These are phyloP conservation scores for Parapsyche elsis DNA, from an alignment of 1,140 invertebrate species.

Conservation along the genomic window DNA sequence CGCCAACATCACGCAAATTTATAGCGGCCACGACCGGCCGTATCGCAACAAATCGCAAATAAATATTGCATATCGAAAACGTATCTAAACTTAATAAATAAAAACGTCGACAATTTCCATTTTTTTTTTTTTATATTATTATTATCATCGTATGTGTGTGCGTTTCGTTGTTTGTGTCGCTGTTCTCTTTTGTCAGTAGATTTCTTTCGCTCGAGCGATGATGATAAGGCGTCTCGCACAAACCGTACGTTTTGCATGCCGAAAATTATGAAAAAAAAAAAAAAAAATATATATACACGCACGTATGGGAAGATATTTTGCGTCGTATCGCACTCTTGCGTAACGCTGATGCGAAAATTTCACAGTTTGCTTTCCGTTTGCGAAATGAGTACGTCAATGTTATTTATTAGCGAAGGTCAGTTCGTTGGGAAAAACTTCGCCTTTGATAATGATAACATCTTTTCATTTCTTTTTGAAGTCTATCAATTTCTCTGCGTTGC, in stretches of 20 bases:
- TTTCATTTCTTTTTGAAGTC: too few species aligned
- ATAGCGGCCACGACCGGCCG: conserved; percentile 45
- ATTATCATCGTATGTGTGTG: background rate
- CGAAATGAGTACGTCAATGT: too few species aligned
- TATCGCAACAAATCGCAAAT: conserved; percentile 54
- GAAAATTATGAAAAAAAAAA: background rate
- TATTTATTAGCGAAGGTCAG: too few species aligned
- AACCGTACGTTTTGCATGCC: background rate
- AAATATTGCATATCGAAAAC: conserved; percentile 55
- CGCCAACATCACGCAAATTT: conserved; percentile 47
- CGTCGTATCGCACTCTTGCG: too few species aligned
- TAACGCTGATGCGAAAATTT: too few species aligned
- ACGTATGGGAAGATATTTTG: too few species aligned
- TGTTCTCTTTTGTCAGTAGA: background rate
- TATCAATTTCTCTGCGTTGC: too few species aligned
- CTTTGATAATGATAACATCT: too few species aligned
- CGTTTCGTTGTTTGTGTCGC: background rate
- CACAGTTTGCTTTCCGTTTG: too few species aligned
- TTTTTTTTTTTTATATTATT: conserved; percentile 32
- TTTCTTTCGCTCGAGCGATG: background rate
- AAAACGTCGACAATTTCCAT: conserved; percentile 52
- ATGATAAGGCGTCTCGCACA: background rate
- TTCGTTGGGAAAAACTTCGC: too few species aligned
- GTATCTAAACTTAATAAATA: conserved; percentile 56
- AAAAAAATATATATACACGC: too few species aligned